A percentile compares a stretch with the other conserved stretches of the same genome.
Evolutionary conservation across 2,797 vertebrate species (phyloP).

Genomic region (Carapus acus): DNA sequence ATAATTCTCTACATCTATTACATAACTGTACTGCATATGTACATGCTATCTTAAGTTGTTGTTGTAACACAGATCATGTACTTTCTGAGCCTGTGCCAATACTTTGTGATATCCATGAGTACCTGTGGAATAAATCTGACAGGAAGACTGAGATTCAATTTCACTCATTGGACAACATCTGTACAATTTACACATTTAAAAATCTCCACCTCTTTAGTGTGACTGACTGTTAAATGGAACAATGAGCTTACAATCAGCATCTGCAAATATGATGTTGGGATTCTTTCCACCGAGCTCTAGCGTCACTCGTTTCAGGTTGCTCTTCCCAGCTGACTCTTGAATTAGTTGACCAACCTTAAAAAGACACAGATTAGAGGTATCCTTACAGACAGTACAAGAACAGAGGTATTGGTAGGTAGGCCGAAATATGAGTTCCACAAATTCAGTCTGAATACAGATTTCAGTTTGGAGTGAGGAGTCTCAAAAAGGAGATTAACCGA

Average conservation of each 20-base stretch:
- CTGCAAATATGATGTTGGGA: constrained; percentile 99
- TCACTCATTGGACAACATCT: too few relatives aligned
- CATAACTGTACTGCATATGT: too few relatives aligned
- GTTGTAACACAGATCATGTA: too few relatives aligned
- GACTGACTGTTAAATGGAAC: constrained; percentile 34
- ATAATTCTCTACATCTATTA: too few relatives aligned
- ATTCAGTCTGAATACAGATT: constrained; percentile 69
- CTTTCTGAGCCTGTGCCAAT: too few relatives aligned
- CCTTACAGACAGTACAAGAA: constrained; percentile 58
- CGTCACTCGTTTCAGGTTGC: constrained; percentile 97
- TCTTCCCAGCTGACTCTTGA: constrained; percentile 98
- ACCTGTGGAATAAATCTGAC: too few relatives aligned
- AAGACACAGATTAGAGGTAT: constrained; percentile 63
- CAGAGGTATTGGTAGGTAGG: constrained; percentile 36
- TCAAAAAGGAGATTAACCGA: constrained; percentile 56
- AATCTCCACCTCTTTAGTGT: too few relatives aligned
- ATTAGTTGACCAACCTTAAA: constrained; percentile 95
- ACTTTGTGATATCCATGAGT: too few relatives aligned
- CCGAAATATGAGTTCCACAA: constrained; percentile 62
- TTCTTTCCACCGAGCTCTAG: constrained; percentile 98
- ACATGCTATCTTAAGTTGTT: too few relatives aligned
- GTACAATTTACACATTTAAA: too few relatives aligned
- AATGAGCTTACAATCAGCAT: constrained; percentile 91
- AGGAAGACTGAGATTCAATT: too few relatives aligned
- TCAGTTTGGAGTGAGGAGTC: constrained; percentile 46